Percentiles rank a stretch among this genome's conserved stretches.
phyloP scores from a whole-genome alignment of 2,797 vertebrate species.

The Neosalanx taihuensis region DNA sequence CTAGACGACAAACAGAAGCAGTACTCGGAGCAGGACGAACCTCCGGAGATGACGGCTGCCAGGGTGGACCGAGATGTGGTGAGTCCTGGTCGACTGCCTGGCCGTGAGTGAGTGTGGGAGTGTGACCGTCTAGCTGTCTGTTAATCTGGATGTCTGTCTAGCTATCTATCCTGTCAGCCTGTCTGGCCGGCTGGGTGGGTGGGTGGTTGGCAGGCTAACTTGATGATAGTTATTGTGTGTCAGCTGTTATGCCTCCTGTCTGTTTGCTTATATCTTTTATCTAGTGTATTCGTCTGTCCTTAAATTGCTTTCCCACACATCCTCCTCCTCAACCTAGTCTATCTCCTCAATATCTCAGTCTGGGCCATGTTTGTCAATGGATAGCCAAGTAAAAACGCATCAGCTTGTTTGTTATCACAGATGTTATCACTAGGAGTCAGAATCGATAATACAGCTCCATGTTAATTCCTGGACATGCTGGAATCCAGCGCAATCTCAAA shows the following conservation, averaged over 20 bases:
- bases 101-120: neutral
- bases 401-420: neutral
- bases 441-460: too few species aligned
- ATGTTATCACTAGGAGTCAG: neutral
- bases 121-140: neutral
- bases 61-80: conserved; percentile 93
- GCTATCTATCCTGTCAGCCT: neutral
- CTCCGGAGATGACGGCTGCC: conserved; percentile 77
- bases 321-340: neutral
- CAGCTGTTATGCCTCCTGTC: neutral
- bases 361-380: neutral
- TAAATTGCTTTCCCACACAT: neutral
- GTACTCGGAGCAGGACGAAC: conserved; percentile 70
- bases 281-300: neutral
- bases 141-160: neutral
- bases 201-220: too few species aligned
- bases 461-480: too few species aligned
- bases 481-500: too few species aligned
- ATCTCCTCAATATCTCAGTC: neutral
- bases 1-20: conserved; percentile 75
- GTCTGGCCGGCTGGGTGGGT: too few species aligned
- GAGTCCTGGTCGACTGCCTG: conserved; percentile 49
- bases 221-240: too few species aligned
- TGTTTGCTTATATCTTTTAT: neutral
- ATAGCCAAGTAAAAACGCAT: neutral